Conservation (phyloP, 2,113 vertebrate species). For the Nerophis ophidion region DNA sequence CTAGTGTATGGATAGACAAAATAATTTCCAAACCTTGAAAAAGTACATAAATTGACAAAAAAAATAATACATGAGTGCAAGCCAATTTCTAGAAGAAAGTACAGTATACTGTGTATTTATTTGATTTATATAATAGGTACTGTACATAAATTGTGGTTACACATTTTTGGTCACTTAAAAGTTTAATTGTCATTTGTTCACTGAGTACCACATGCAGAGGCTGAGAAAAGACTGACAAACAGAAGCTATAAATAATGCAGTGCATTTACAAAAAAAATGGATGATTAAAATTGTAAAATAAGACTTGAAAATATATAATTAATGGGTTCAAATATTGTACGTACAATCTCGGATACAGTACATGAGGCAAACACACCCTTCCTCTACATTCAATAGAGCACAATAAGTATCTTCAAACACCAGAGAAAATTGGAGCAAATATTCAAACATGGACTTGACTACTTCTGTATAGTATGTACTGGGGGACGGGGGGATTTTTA, state of each 20-base stretch:
- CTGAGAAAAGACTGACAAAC: not conserved
- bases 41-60: no score
- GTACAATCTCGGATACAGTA: conserved; percentile 41
- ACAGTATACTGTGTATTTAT: no score
- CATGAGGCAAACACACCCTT: conserved; percentile 16
- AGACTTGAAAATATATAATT: conserved; percentile 17
- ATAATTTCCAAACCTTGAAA: no score
- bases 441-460: not conserved
- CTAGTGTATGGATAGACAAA: no score
- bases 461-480: not conserved
- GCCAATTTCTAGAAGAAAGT: no score
- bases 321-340: conserved; percentile 32
- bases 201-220: no score
- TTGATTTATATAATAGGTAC: no score
- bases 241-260: not conserved
- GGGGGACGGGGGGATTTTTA: no score
- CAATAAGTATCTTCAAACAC: conserved; percentile 26
- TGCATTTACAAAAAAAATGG: not conserved
- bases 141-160: no score
- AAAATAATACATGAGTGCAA: no score
- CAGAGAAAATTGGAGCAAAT: conserved; percentile 21
- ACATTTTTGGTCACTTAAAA: no score
- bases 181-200: not conserved
- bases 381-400: conserved; percentile 26
- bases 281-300: not conserved